phyloP scores from a whole-genome alignment of 2,888 invertebrate species.

The Apotomis capreana region DNA sequence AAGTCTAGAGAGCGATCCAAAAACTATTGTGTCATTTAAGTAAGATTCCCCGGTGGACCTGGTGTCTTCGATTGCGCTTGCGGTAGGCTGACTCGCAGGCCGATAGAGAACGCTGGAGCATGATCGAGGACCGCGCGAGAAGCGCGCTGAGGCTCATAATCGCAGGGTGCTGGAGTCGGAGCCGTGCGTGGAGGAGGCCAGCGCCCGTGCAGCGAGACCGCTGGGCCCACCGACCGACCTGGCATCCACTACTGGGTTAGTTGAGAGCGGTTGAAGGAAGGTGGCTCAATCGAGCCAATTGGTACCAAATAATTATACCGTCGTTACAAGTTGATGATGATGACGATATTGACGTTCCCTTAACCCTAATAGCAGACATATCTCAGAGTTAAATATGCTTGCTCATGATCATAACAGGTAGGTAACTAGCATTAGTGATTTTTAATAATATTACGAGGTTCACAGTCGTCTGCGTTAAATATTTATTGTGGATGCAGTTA shows the following conservation, averaged over 20 bases:
- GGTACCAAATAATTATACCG: no score
- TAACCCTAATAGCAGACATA: no score
- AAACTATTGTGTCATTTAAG: conserved; percentile 34
- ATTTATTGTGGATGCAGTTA: no score
- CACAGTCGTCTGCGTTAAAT: no score
- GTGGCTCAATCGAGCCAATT: no score
- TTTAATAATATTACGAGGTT: no score
- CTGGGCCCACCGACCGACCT: conserved; percentile 88
- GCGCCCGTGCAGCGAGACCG: conserved; percentile 91
- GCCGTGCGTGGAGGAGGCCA: conserved; percentile 86
- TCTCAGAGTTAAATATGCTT: no score
- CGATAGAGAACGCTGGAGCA: conserved; percentile 86
- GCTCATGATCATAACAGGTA: no score
- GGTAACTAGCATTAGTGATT: no score
- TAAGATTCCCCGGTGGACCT: conserved; percentile 68
- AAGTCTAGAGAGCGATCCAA: not conserved
- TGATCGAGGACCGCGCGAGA: conserved; percentile 79
- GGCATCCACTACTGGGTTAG: conserved; percentile 37
- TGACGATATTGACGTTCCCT: no score
- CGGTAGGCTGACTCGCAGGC: conserved; percentile 78
- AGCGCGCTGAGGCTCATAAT: conserved; percentile 91
- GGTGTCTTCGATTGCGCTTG: conserved; percentile 77
- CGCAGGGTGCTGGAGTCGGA: conserved; percentile 94
- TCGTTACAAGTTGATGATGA: no score
- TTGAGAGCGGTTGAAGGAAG: no score